Conservation (phyloP, 2,797 vertebrate genomes). For the Hippocampus kuda region DNA sequence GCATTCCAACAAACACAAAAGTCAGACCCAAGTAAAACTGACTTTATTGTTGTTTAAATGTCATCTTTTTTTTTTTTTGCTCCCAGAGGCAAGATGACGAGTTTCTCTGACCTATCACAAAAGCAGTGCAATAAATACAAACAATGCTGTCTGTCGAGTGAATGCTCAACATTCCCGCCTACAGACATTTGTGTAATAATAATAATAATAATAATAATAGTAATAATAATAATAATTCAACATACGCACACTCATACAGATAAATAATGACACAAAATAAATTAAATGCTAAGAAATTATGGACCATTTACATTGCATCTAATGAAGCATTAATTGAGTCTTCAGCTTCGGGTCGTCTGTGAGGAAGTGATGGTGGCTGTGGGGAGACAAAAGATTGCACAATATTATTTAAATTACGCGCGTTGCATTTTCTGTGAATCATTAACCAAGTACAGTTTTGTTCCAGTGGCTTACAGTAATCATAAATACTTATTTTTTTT, state of each 20-base stretch:
- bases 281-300: conserved; percentile 51
- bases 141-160: conserved; percentile 28
- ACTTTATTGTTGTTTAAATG: conserved; percentile 55
- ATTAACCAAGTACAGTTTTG: no score
- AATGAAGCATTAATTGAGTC: conserved; percentile 23
- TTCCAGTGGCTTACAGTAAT: no score
- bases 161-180: conserved; percentile 44
- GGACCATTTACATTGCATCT: conserved; percentile 30
- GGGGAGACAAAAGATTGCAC: conserved; percentile 12
- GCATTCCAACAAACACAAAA: conserved; percentile 30
- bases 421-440: neutral
- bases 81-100: conserved; percentile 31
- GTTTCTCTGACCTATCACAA: conserved; percentile 56
- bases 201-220: conserved; percentile 15
- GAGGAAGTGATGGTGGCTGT: conserved; percentile 13
- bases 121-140: conserved; percentile 61
- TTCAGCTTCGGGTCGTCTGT: conserved; percentile 10
- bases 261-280: conserved; percentile 69
- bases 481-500: no score
- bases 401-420: no score
- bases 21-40: conserved; percentile 40
- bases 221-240: conserved; percentile 18
- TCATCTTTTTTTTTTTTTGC: conserved; percentile 35
- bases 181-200: conserved; percentile 14
- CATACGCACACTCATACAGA: conserved; percentile 36